Conservation (phyloP, 2,797 vertebrate genomes). For the Poliocrania exsul region DNA sequence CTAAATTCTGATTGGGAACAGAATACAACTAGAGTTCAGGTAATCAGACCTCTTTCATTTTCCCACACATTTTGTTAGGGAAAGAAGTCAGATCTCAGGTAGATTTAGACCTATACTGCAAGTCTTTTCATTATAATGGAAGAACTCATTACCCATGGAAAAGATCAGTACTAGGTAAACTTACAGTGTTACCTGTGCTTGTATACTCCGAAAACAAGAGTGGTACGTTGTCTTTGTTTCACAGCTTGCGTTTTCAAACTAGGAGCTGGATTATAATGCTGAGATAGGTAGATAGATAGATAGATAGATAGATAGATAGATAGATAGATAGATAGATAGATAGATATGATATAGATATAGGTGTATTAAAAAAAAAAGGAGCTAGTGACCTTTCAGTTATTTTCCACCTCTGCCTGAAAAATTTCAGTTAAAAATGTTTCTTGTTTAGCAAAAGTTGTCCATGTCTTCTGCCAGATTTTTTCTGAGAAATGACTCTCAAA, state of each 20-base stretch:
- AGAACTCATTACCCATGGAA: background rate
- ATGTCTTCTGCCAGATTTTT: background rate
- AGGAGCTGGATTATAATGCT: background rate
- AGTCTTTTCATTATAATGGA: background rate
- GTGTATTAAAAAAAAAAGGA: background rate
- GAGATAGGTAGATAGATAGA: background rate
- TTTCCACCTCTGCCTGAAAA: background rate
- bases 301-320: background rate
- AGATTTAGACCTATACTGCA: background rate
- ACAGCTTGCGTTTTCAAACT: background rate
- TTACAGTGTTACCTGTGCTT: rapidly evolving
- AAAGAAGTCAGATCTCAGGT: background rate
- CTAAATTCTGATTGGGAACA: background rate
- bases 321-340: too few relatives aligned
- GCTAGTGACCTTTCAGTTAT: background rate
- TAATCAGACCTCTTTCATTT: background rate
- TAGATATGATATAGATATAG: too few relatives aligned
- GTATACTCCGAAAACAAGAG: background rate
- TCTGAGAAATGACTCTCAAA: background rate
- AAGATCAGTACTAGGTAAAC: background rate
- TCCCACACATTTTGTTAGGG: background rate
- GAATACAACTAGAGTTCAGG: background rate
- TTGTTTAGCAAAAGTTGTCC: background rate
- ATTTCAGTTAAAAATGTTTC: background rate
- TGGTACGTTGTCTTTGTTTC: background rate